Conservation (phyloP, 2,113 vertebrate species). For the Rynchops niger region DNA sequence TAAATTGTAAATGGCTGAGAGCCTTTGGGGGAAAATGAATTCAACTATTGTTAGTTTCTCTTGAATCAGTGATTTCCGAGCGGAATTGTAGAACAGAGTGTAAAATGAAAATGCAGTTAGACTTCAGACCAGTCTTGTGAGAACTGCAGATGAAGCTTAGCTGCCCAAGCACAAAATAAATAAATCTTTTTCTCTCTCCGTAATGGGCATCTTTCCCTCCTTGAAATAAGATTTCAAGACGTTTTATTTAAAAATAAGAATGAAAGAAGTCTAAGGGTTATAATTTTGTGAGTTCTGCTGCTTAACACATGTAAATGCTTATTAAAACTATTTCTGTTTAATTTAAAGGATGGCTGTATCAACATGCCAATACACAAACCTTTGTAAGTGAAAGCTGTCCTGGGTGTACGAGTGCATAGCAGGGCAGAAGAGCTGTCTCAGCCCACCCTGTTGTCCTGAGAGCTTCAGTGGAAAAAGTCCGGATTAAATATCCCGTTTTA, state of each 20-base stretch:
- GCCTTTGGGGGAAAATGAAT: background rate
- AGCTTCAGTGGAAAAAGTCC: background rate
- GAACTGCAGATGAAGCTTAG: background rate
- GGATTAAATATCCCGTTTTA: background rate
- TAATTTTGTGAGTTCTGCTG: background rate
- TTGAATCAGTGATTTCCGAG: background rate
- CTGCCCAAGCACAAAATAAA: background rate
- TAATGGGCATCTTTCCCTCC: background rate
- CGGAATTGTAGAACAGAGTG: background rate
- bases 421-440: background rate
- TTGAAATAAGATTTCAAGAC: background rate
- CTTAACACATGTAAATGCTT: background rate
- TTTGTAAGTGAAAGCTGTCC: background rate
- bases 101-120: background rate
- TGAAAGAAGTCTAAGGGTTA: background rate
- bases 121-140: background rate
- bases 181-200: background rate
- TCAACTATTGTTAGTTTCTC: background rate
- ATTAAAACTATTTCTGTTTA: background rate
- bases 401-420: background rate
- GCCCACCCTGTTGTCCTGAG: background rate
- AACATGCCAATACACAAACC: background rate
- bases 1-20: background rate
- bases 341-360: background rate
- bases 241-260: background rate